Percentiles rank a stretch among this genome's conserved stretches.
Evolutionary conservation across 2,888 invertebrate species (phyloP).

Genomic region (Nineta flava): DNA sequence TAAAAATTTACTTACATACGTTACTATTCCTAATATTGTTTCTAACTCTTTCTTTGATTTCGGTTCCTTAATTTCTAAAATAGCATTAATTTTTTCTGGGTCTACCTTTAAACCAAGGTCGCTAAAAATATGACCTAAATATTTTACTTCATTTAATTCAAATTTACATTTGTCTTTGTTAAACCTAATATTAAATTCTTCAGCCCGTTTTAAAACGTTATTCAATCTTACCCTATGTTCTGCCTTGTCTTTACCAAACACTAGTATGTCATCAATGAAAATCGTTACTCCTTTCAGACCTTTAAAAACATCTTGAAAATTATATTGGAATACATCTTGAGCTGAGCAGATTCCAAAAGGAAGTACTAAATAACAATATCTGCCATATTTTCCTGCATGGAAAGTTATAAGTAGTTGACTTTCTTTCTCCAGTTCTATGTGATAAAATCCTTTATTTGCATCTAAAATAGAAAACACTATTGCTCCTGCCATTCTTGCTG

Average conservation of each 20-base stretch:
- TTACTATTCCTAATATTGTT: slow-evolving; percentile 7
- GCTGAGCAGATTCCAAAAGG: not conserved
- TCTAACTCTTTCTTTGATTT: not conserved
- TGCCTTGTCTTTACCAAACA: no score
- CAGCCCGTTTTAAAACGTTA: no score
- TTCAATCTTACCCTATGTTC: not conserved
- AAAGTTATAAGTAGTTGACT: not conserved
- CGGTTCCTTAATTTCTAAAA: not conserved
- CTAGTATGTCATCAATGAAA: no score
- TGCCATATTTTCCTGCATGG: not conserved
- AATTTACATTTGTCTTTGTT: not conserved
- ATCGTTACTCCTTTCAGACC: no score
- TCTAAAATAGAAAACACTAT: not conserved
- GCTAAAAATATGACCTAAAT: no score
- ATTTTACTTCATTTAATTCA: not conserved
- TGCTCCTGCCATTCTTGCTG: not conserved
- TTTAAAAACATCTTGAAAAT: no score
- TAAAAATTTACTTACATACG: slow-evolving; percentile 10
- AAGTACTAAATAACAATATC: not conserved
- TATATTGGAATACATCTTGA: not conserved
- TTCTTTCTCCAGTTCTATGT: not conserved
- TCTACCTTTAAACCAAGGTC: not conserved
- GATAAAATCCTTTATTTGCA: not conserved
- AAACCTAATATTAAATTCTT: no score
- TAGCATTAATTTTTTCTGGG: not conserved